Evolutionary conservation across 2,113 vertebrate genomes (phyloP).

Genomic region (Podocnemis expansa): DNA sequence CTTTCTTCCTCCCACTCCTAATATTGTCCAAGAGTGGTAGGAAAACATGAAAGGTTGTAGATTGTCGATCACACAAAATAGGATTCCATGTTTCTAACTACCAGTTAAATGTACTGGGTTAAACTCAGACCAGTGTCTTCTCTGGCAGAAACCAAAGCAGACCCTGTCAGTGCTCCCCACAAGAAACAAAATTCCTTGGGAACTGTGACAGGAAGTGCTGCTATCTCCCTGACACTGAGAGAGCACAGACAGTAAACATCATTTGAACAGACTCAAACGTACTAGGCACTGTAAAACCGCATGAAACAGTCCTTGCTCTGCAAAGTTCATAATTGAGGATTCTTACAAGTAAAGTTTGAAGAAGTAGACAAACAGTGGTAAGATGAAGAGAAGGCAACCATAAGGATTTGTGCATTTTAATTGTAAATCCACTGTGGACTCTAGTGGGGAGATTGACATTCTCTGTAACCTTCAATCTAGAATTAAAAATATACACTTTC

Average conservation of each 20-base stretch:
- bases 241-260: no score
- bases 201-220: neutral
- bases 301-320: slow-evolving; percentile 48
- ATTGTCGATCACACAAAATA: slow-evolving; percentile 57
- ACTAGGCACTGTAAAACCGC: slow-evolving; percentile 62
- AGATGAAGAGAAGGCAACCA: slow-evolving; percentile 33
- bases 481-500: slow-evolving; percentile 49
- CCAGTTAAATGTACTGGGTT: neutral
- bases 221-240: neutral
- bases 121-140: neutral
- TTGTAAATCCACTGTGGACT: neutral
- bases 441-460: slow-evolving; percentile 23
- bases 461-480: slow-evolving; percentile 29
- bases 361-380: slow-evolving; percentile 41
- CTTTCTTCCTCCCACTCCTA: slow-evolving; percentile 48
- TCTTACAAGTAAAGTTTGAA: slow-evolving; percentile 36
- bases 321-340: slow-evolving; percentile 27
- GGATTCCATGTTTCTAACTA: slow-evolving; percentile 22
- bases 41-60: slow-evolving; percentile 80
- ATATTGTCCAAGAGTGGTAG: slow-evolving; percentile 83
- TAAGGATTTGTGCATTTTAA: neutral
- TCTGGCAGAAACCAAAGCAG: slow-evolving; percentile 4
- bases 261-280: no score
- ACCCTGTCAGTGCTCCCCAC: slow-evolving; percentile 13
- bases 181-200: slow-evolving; percentile 7